phyloP scores from a whole-genome alignment of 2,113 vertebrate species.

The Pao palembangensis region DNA sequence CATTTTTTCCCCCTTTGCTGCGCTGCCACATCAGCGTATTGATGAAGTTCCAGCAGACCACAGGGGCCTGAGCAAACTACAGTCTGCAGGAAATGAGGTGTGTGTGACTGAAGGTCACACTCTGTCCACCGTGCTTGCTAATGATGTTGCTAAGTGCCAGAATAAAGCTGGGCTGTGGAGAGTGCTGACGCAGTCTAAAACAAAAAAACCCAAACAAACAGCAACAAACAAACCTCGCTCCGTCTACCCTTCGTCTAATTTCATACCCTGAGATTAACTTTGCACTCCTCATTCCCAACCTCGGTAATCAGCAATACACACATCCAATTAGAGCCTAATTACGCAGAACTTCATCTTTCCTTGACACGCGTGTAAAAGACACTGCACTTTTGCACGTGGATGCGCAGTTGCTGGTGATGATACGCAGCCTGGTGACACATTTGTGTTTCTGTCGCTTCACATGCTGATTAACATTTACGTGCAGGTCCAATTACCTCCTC shows the following conservation, averaged over 20 bases:
- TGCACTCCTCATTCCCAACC: conserved; percentile 15
- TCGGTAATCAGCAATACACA: conserved; percentile 38
- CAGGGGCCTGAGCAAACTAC: conserved; percentile 37
- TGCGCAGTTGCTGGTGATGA: conserved; percentile 51
- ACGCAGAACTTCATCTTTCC: conserved; percentile 47
- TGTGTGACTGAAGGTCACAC: conserved; percentile 50
- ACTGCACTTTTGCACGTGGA: neutral
- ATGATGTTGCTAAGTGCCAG: conserved; percentile 55
- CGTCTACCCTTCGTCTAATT: conserved; percentile 26
- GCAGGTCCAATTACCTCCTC: conserved; percentile 56
- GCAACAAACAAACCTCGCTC: conserved; percentile 24
- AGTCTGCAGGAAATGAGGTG: conserved; percentile 43
- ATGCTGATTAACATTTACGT: conserved; percentile 58
- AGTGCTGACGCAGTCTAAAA: conserved; percentile 45
- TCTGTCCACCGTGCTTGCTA: conserved; percentile 45
- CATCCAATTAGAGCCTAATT: conserved; percentile 60
- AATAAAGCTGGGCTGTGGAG: conserved; percentile 41
- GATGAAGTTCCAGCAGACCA: conserved; percentile 48
- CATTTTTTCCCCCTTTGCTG: conserved; percentile 19
- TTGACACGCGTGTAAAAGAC: conserved; percentile 29
- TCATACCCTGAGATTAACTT: conserved; percentile 38
- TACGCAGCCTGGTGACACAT: conserved; percentile 40
- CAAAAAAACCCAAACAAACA: conserved; percentile 11
- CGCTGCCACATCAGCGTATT: conserved; percentile 42
- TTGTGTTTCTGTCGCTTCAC: conserved; percentile 52